These are phyloP conservation scores for Campoletis raptor DNA, from an alignment of 2,888 invertebrate species.

Conservation along the genomic window DNA sequence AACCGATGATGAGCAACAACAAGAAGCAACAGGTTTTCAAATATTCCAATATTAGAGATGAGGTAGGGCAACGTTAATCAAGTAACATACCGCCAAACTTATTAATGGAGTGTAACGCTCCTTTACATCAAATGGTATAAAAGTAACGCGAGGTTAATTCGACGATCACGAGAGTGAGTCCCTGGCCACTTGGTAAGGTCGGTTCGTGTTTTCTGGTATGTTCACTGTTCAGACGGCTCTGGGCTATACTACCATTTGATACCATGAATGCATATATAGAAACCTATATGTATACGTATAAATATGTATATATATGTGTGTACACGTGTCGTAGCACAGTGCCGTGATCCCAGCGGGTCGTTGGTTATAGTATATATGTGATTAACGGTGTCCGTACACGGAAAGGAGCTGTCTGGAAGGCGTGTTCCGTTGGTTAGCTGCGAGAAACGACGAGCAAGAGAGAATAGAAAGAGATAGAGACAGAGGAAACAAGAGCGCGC, in stretches of 20 bases:
- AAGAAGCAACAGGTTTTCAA: constrained; percentile 41
- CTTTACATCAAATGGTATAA: constrained; percentile 23
- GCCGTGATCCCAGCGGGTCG: constrained; percentile 48
- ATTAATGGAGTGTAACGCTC: not conserved
- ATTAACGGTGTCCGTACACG: constrained; percentile 77
- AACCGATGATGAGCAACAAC: constrained; percentile 18
- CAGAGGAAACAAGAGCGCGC: constrained; percentile 42
- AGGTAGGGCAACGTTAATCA: not conserved
- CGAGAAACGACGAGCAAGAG: constrained; percentile 52
- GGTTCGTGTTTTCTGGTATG: constrained; percentile 41
- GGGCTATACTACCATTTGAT: not conserved
- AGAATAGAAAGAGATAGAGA: constrained; percentile 45
- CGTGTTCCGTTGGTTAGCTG: constrained; percentile 57
- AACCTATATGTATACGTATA: not conserved
- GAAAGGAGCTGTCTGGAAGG: constrained; percentile 73
- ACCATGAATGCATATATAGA: not conserved
- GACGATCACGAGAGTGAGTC: constrained; percentile 37
- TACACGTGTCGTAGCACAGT: constrained; percentile 23
- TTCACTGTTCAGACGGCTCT: constrained; percentile 27
- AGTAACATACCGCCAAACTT: not conserved
- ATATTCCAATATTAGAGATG: constrained; percentile 9
- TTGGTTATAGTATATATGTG: constrained; percentile 62
- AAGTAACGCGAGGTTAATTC: constrained; percentile 25
- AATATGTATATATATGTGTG: constrained; percentile 29
- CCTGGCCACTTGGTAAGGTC: constrained; percentile 41